Base-by-base conservation (phyloP, 2,888 invertebrate genomes). In the Heliconius charithonia region DNA sequence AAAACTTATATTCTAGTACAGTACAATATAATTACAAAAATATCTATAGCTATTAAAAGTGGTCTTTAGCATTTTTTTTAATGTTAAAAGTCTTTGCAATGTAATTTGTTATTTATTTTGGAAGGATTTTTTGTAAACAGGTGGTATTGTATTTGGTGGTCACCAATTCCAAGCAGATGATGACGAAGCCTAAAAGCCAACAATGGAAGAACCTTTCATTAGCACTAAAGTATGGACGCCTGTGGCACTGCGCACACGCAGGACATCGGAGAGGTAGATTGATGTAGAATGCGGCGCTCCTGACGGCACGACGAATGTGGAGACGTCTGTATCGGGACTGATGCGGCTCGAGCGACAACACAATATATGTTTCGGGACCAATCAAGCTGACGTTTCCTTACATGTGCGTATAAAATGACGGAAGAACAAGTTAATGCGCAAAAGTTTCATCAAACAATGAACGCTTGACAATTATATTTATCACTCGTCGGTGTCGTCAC, bases 251-350 rank as follows among this genome's bases (percentile, higher is more conserved):
- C 25, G 73, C 27, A 37, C 70, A 56, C 70, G 27, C 56, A 72
- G 79, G 4, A 51, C 63, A 27, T 75, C 37, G 56, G 63, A 73
- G 63, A 72, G 62, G 16, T 13, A 67, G 80, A 81, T 72, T 81
- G 81, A 75, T 77, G 75, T 22, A 79, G 77, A 81, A 81, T 79
- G 75, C 70, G 25, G n/a, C 72, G 51, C 62, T 45, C 27, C 67
- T 69, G 79, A 77, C 79, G 71, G 59, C 77, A 59, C 73, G 77
- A 72, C 72, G 72, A 65, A 65, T 76, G 77, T 72, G 77, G 32
- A 65, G 27, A 65, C 37, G 77, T 73, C 77, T 73, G 66, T 73
- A 73, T 77, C 73, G 66, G 51, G 77, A 73, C 73, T 77, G 77
- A 77, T 77, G 73, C 62, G 74, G 25, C 67, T 67, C 73, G 37